Evolutionary conservation across 2,888 invertebrate genomes (phyloP).

Genomic region (Lypha dubia): DNA sequence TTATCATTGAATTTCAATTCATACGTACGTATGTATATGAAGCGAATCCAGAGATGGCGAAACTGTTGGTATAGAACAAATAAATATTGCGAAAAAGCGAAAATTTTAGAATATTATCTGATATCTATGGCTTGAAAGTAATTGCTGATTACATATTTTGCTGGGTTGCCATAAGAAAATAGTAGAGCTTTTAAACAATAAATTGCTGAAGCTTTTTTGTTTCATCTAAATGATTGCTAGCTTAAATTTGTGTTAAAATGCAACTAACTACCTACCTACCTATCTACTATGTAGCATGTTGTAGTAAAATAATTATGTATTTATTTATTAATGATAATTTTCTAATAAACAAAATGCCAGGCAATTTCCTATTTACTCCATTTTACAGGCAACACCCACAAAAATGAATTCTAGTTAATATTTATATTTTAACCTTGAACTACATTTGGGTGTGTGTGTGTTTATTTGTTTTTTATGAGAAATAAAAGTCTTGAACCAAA

Average conservation of each 20-base stretch:
- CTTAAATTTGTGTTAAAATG: neutral
- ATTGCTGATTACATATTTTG: too few species aligned
- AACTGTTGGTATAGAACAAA: too few species aligned
- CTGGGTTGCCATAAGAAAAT: neutral
- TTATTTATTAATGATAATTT: constrained; percentile 11
- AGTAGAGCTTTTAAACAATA: constrained; percentile 21
- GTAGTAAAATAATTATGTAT: neutral
- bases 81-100: too few species aligned
- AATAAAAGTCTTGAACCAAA: constrained; percentile 21
- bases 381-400: constrained; percentile 10
- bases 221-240: neutral
- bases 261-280: too few species aligned
- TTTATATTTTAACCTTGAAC: constrained; percentile 52
- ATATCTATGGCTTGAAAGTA: too few species aligned
- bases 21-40: too few species aligned
- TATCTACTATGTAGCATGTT: too few species aligned
- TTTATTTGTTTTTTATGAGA: neutral
- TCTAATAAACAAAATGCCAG: constrained; percentile 18
- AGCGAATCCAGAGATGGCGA: too few species aligned
- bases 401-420: constrained; percentile 17
- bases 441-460: constrained; percentile 31
- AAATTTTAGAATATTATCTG: too few species aligned
- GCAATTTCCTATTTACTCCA: constrained; percentile 38
- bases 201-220: constrained; percentile 15
- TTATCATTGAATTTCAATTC: too few species aligned